A percentile compares a stretch with the other conserved stretches of the same genome.
Evolutionary conservation across 2,888 invertebrate genomes (phyloP).

Genomic region (Acleris laterana): DNA sequence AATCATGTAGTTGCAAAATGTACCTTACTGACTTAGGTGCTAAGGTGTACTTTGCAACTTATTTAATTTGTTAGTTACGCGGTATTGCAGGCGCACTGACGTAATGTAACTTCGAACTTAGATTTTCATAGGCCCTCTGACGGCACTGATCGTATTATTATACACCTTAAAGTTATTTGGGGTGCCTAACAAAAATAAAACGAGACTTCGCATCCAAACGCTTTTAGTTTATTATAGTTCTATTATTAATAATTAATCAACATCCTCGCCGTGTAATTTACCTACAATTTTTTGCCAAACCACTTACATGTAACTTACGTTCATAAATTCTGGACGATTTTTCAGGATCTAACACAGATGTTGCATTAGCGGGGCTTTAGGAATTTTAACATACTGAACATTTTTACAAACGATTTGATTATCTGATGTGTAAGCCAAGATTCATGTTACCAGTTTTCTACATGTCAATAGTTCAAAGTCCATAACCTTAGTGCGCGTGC

Average conservation of each 20-base stretch:
- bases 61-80: too few species aligned
- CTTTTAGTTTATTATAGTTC: slow-evolving; percentile 75
- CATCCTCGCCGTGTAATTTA: slow-evolving; percentile 69
- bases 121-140: too few species aligned
- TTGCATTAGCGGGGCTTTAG: slow-evolving; percentile 14
- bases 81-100: too few species aligned
- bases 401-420: slow-evolving; percentile 18
- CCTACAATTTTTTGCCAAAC: slow-evolving; percentile 77
- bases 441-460: slow-evolving; percentile 42
- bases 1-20: too few species aligned
- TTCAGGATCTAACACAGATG: slow-evolving; percentile 39
- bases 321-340: slow-evolving; percentile 76
- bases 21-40: too few species aligned
- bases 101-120: too few species aligned
- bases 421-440: slow-evolving; percentile 31
- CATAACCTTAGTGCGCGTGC: slow-evolving; percentile 67
- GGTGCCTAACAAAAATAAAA: slow-evolving; percentile 43
- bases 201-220: slow-evolving; percentile 69
- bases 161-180: too few species aligned
- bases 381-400: slow-evolving; percentile 19
- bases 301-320: slow-evolving; percentile 71
- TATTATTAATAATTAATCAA: slow-evolving; percentile 70
- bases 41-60: too few species aligned
- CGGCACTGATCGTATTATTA: too few species aligned
- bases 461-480: slow-evolving; percentile 56